A percentile compares a stretch with the other conserved stretches of the same genome.
These are phyloP conservation scores for Cryptophagus acutangulus DNA, from an alignment of 2,888 invertebrate genomes.

Conservation along the genomic window DNA sequence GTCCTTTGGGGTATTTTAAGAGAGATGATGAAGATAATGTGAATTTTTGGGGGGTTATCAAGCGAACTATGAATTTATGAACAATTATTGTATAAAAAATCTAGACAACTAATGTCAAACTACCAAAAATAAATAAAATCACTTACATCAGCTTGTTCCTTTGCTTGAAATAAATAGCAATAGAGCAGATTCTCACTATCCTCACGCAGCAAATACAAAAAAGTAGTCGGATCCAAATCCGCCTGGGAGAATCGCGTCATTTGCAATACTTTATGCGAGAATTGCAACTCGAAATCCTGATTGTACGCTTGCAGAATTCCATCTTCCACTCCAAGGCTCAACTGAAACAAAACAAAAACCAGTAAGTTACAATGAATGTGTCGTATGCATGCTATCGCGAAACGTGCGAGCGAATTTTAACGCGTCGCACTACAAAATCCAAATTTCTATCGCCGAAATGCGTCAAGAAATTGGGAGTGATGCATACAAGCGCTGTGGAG, in stretches of 20 bases:
- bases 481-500: neutral
- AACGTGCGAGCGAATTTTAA: neutral
- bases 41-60: too few species aligned
- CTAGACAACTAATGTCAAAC: too few species aligned
- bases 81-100: too few species aligned
- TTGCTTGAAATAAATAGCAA: constrained; percentile 68
- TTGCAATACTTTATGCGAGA: constrained; percentile 60
- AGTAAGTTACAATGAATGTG: constrained; percentile 1
- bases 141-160: constrained; percentile 65
- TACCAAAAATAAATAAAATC: too few species aligned
- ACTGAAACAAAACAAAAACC: constrained; percentile 51
- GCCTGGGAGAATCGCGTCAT: constrained; percentile 53
- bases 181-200: constrained; percentile 68
- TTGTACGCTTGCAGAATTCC: constrained; percentile 65
- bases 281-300: constrained; percentile 64
- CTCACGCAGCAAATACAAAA: constrained; percentile 70
- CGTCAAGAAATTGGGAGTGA: neutral
- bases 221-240: constrained; percentile 49
- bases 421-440: neutral
- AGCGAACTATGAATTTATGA: too few species aligned
- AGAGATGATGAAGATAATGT: too few species aligned
- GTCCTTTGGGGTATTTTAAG: constrained; percentile 53
- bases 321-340: constrained; percentile 68
- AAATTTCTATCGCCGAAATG: neutral
- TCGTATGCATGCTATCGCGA: neutral